phyloP scores from a whole-genome alignment of 2,888 invertebrate genomes.

The Tiphia femorata region DNA sequence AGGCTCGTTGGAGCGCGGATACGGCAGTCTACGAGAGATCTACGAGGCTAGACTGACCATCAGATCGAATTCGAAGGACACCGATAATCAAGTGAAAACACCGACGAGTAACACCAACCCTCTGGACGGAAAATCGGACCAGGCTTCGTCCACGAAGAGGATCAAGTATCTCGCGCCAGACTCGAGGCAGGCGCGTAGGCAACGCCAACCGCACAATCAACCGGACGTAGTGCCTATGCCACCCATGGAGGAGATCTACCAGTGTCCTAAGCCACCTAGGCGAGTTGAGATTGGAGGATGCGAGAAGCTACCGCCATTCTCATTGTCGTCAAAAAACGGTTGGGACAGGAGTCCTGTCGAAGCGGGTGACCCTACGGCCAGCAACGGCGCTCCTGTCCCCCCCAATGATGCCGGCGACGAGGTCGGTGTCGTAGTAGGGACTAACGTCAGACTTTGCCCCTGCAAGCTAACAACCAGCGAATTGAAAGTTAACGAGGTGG shows the following conservation, averaged over 20 bases:
- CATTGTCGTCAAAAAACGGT: slow-evolving; percentile 76
- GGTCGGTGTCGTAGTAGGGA: slow-evolving; percentile 61
- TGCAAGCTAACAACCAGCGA: too few species aligned
- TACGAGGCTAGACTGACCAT: slow-evolving; percentile 75
- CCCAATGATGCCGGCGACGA: slow-evolving; percentile 31
- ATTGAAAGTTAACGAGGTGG: background rate
- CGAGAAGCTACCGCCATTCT: slow-evolving; percentile 8
- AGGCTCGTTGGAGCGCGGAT: slow-evolving; percentile 70
- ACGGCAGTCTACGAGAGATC: slow-evolving; percentile 81
- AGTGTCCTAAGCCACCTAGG: slow-evolving; percentile 74
- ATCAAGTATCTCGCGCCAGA: slow-evolving; percentile 75
- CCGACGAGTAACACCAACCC: slow-evolving; percentile 34
- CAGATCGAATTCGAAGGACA: slow-evolving; percentile 45
- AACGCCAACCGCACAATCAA: slow-evolving; percentile 73
- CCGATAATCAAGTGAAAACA: slow-evolving; percentile 24
- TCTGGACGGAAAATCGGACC: slow-evolving; percentile 41
- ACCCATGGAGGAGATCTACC: slow-evolving; percentile 75
- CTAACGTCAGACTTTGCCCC: slow-evolving; percentile 6
- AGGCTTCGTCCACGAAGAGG: slow-evolving; percentile 52
- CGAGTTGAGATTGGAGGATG: slow-evolving; percentile 56
- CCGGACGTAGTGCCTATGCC: slow-evolving; percentile 80
- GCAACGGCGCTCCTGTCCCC: slow-evolving; percentile 66
- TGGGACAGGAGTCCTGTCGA: slow-evolving; percentile 74
- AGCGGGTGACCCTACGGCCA: slow-evolving; percentile 66
- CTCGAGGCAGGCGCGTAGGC: slow-evolving; percentile 80